These are phyloP conservation scores for Petrocephalus schoutedeni DNA, from an alignment of 2,797 vertebrate species.

Conservation along the genomic window DNA sequence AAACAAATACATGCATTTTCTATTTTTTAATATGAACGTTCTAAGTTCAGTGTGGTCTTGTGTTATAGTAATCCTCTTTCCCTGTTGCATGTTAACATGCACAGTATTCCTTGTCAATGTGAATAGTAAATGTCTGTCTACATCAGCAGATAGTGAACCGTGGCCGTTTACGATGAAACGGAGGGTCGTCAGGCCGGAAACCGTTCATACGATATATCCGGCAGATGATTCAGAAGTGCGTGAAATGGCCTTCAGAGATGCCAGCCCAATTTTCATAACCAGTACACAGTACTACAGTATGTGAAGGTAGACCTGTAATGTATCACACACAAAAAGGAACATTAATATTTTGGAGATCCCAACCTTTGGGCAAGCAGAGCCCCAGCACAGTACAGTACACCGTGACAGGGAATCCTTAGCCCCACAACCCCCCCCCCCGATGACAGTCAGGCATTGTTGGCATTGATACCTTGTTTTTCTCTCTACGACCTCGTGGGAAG, in stretches of 20 bases:
- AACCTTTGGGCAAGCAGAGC: background rate
- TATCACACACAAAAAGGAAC: too few species aligned
- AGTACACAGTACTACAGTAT: background rate
- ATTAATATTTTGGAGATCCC: background rate
- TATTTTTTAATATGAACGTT: background rate
- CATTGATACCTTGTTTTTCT: background rate
- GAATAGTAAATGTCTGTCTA: background rate
- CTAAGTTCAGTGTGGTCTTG: background rate
- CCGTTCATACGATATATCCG: background rate
- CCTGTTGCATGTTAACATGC: background rate
- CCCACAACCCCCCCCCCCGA: background rate
- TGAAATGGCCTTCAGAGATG: background rate
- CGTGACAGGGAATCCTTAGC: background rate
- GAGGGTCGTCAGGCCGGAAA: background rate
- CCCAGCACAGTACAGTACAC: background rate
- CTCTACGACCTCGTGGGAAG: slow-evolving; percentile 79
- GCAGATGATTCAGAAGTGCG: background rate
- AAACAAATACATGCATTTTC: background rate
- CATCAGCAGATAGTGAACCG: background rate
- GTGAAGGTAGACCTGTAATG: too few species aligned
- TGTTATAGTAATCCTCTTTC: background rate
- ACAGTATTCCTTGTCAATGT: background rate
- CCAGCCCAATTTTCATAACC: background rate
- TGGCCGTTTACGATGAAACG: background rate
- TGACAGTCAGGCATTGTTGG: background rate